phyloP scores from a whole-genome alignment of 2,797 vertebrate species.

The Scyliorhinus canicula region DNA sequence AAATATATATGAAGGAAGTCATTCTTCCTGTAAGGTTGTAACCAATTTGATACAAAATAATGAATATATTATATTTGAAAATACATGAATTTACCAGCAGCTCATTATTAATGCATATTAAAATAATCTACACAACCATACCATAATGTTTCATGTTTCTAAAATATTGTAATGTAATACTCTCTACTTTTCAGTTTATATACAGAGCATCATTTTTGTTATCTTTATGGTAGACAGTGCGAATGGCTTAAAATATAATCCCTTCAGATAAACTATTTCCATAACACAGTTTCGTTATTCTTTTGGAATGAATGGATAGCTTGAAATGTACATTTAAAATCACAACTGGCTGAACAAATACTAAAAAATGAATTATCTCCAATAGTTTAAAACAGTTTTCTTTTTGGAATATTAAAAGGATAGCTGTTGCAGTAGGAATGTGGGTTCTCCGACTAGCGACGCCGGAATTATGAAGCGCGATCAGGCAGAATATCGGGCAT shows the following conservation, averaged over 20 bases:
- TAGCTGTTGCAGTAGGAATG: neutral
- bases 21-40: neutral
- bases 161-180: neutral
- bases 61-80: neutral
- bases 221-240: neutral
- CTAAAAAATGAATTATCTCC: neutral
- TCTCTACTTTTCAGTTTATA: neutral
- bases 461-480: too few relatives aligned
- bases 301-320: neutral
- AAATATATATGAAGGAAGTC: neutral
- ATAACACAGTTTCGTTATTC: neutral
- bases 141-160: neutral
- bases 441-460: too few relatives aligned
- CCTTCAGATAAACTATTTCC: neutral
- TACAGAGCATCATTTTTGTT: neutral
- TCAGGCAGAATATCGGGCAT: too few relatives aligned
- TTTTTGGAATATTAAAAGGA: neutral
- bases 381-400: neutral
- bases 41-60: neutral
- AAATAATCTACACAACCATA: neutral
- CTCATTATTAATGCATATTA: neutral
- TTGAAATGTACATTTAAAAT: neutral
- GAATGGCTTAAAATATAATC: neutral
- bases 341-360: conserved; percentile 12
- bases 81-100: neutral